Base-by-base conservation (phyloP, 2,797 vertebrate species). In the Catamblyrhynchus diadema region DNA sequence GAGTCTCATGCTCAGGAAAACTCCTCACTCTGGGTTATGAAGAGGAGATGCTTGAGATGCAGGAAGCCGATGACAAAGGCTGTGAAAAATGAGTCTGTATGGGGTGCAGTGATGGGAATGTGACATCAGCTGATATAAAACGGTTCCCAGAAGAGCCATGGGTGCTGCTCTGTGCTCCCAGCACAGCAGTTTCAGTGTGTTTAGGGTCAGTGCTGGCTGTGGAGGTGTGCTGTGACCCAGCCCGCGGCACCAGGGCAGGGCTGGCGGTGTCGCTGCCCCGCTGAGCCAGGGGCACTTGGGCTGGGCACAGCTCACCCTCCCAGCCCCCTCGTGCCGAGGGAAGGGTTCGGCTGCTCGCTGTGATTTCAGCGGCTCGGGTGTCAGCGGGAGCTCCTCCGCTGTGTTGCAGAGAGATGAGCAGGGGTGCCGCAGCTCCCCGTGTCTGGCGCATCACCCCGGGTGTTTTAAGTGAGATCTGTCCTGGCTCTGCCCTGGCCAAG, bases 261-360 rank as follows among this genome's bases (percentile, higher is more conserved):
- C 33, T 71, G 44, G 25, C 0, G 1, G 14, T 74, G 53, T 23
- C 0, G 0, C 67, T 3, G 4, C 8, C 1, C 0, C 30, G 8
- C 20, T 3, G 45, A 37, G 45, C 32, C 33, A 7, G 62, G 32
- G 72, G 25, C 56, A 2, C 17, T 7, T 22, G 47, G 56, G 3
- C 44, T 47, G 11, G 41, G 35, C 18, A 44, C 19, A 14, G 4
- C 30, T 79, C 41, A 15, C n/a, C 22, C 21, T n/a, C 39, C 21
- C 32, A 50, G 35, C 20, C 9, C 27, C 30, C 28, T 82, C 1
- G 15, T 7, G 41, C 62, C 4, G 15, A 9, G 17, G 37, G 27
- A 12, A 61, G 27, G 18, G 35, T 45, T 61, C 0, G 2, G 25
- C 37, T 42, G 8, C 59, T 83, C 9, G 28, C 67, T 51, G 56